Evolutionary conservation across 2,888 invertebrate genomes (phyloP).

Genomic region (Melanotus villosus): DNA sequence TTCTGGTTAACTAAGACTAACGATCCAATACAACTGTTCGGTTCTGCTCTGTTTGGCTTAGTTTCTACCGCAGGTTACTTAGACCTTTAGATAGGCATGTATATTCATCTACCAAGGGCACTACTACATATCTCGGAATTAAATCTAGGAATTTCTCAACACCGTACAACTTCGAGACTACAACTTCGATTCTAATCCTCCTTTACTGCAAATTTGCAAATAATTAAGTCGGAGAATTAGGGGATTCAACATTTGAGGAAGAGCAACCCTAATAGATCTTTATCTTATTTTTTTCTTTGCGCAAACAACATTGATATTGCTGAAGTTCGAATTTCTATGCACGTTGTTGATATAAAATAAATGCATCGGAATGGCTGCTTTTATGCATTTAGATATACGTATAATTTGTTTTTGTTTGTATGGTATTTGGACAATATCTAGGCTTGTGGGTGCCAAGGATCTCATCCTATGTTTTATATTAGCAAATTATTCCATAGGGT

Average conservation of each 20-base stretch:
- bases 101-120: conserved; percentile 26
- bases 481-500: too few relatives aligned
- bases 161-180: not conserved
- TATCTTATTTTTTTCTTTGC: too few relatives aligned
- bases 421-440: too few relatives aligned
- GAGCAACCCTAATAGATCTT: too few relatives aligned
- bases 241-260: not conserved
- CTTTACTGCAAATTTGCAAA: not conserved
- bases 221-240: conserved; percentile 4
- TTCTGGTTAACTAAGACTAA: conserved; percentile 47
- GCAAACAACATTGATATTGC: too few relatives aligned
- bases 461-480: too few relatives aligned
- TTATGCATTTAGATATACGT: too few relatives aligned
- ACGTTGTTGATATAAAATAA: too few relatives aligned
- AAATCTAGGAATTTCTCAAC: conserved; percentile 31
- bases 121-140: conserved; percentile 20
- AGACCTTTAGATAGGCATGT: conserved; percentile 22
- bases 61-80: conserved; percentile 32
- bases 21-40: conserved; percentile 43
- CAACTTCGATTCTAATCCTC: conserved; percentile 2
- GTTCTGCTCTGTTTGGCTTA: conserved; percentile 36
- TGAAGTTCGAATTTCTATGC: too few relatives aligned
- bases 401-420: too few relatives aligned
- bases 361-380: too few relatives aligned
- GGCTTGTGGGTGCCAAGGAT: too few relatives aligned